phyloP scores from a whole-genome alignment of 2,888 invertebrate genomes.

The Ommatoiulus sabulosus region DNA sequence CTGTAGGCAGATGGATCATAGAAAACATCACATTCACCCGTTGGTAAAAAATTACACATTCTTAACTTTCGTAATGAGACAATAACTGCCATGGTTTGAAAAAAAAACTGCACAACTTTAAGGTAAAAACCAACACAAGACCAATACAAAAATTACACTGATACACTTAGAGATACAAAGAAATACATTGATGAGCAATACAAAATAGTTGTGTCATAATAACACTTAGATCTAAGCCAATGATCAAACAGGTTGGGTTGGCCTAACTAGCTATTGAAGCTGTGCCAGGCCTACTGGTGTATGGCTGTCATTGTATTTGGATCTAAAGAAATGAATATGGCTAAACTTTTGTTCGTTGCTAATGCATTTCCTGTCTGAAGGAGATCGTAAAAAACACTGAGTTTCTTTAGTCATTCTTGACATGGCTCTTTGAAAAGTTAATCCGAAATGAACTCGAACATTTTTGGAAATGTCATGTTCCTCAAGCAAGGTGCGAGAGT shows the following conservation, averaged over 20 bases:
- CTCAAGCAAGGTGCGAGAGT: not conserved
- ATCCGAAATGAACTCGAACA: not conserved
- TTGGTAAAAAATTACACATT: not conserved
- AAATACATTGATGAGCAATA: conserved; percentile 43
- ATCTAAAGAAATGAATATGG: conserved; percentile 24
- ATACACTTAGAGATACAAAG: conserved; percentile 36
- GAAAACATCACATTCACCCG: not conserved
- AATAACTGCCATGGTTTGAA: not conserved
- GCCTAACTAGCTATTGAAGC: conserved; percentile 36
- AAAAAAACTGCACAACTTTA: conserved; percentile 19
- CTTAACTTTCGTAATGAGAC: not conserved
- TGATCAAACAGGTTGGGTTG: conserved; percentile 37
- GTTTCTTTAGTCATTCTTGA: not conserved
- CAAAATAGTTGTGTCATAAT: conserved; percentile 29
- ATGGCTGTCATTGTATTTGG: not conserved
- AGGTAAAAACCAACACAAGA: conserved; percentile 45
- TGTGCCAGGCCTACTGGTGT: not conserved
- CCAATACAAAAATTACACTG: conserved; percentile 37
- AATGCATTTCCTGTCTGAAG: conserved; percentile 1
- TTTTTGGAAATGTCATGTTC: conserved; percentile 10
- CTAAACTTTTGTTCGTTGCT: conserved; percentile 7
- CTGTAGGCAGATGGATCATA: not conserved
- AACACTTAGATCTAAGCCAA: conserved; percentile 32
- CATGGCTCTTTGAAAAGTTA: not conserved
- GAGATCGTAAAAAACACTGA: not conserved